Evolutionary conservation across 2,888 invertebrate genomes (phyloP), one percentile per base, ranked within the genome.

Genomic region (Ennomos quercinarius): DNA sequence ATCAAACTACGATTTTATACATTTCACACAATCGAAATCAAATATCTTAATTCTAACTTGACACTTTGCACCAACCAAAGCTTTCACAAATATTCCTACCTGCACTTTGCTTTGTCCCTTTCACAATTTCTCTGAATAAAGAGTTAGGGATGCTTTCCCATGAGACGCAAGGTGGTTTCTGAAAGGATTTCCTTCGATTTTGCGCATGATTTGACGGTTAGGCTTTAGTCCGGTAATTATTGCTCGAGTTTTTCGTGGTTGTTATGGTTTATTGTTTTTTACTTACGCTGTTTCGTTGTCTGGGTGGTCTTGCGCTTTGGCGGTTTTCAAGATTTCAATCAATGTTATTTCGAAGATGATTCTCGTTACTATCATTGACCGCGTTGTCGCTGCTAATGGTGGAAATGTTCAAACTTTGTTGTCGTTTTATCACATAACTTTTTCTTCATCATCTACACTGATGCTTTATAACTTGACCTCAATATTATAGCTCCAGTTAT

Each of bases 121-220:
- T 57, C 58, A 58, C 60, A 57, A 59, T 67, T 60, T 59, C 60
- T 58, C 50, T 42, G 44, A 47, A 61, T 57, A 57, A 66, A 66
- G 61, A 61, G 64, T 62, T 60, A 44, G 57, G 17, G 61, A 35
- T 45, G 50, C 45, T 63, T 68, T 67, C 72, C 63, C 71, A 66
- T 63, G 67, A 59, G 70, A 57, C 55, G 67, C 69, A 70, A 72
- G 72, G 68, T 72, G 72, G 43, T 63, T 64, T 53, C 48, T 57
- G 42, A 53, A 61, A 43, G 52, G 56, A 17, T 52, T 53, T 50
- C 60, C 51, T 62, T 46, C 49, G 48, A 49, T 42, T 50, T 13
- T 50, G 55, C 48, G 50, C 46, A 46, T 55, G 55, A 53, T 61
- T 63, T 27, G 49, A 37, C 13, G 10, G 41, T 50, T 42, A 45